Percentiles rank a stretch among this genome's conserved stretches.
These are phyloP conservation scores for Drosophila miranda DNA, from an alignment of 1,140 invertebrate genomes.

Conservation along the genomic window DNA sequence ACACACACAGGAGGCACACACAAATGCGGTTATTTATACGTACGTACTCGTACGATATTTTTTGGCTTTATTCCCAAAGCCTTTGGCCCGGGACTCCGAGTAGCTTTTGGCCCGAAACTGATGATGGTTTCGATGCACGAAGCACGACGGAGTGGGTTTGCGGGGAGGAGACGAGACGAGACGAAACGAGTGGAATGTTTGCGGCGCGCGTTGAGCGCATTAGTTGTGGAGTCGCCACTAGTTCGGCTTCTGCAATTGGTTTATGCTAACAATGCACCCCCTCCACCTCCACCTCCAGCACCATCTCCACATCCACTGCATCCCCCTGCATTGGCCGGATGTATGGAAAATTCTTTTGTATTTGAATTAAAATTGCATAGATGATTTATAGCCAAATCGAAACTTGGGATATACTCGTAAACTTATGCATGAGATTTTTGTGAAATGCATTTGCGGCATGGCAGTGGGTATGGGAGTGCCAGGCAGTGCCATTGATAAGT, in stretches of 20 bases:
- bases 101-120: slow-evolving; percentile 59
- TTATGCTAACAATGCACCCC: slow-evolving; percentile 69
- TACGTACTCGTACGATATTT: slow-evolving; percentile 39
- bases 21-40: slow-evolving; percentile 74
- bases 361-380: slow-evolving; percentile 78
- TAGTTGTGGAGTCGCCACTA: slow-evolving; percentile 69
- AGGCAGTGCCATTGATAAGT: slow-evolving; percentile 34
- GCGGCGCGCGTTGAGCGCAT: slow-evolving; percentile 71
- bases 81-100: slow-evolving; percentile 59
- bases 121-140: slow-evolving; percentile 5
- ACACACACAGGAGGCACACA: slow-evolving; percentile 35
- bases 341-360: slow-evolving; percentile 71
- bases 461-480: neutral
- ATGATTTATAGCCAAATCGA: slow-evolving; percentile 71
- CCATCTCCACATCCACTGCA: neutral
- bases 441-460: slow-evolving; percentile 27
- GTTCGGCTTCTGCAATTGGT: slow-evolving; percentile 76
- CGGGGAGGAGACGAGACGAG: no score
- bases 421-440: slow-evolving; percentile 73
- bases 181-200: slow-evolving; percentile 20
- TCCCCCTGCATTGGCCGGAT: slow-evolving; percentile 24
- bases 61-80: slow-evolving; percentile 73
- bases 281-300: neutral
- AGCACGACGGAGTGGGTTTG: neutral
- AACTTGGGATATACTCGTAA: slow-evolving; percentile 34